Evolutionary conservation across 2,113 vertebrate genomes (phyloP).

Genomic region (Pterophyllum scalare): DNA sequence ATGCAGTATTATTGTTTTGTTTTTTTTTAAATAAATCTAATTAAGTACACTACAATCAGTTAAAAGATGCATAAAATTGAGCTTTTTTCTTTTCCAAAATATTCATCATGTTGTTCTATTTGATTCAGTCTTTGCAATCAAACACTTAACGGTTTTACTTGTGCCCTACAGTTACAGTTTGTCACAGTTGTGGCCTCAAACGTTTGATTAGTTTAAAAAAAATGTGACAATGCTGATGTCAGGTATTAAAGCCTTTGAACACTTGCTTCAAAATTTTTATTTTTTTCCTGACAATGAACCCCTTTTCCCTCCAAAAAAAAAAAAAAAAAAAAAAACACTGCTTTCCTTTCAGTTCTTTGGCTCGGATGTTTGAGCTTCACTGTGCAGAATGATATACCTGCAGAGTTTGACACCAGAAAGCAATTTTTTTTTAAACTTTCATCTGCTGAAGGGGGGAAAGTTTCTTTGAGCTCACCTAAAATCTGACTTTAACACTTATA

Average conservation of each 20-base stretch:
- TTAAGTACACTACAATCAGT: neutral
- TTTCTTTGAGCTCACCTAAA: neutral
- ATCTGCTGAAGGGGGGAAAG: neutral
- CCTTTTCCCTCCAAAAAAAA: neutral
- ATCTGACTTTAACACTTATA: neutral
- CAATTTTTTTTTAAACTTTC: neutral
- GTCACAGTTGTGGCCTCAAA: neutral
- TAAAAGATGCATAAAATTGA: neutral
- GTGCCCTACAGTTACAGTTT: neutral
- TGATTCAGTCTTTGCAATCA: slow-evolving; percentile 11
- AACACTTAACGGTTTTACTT: neutral
- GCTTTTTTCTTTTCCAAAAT: neutral
- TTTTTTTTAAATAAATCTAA: neutral
- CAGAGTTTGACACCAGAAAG: slow-evolving; percentile 13
- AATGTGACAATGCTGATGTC: neutral
- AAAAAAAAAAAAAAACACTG: neutral
- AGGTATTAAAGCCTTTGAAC: neutral
- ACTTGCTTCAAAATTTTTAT: neutral
- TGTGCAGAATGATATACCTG: neutral
- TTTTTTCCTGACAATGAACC: neutral
- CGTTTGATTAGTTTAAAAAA: neutral
- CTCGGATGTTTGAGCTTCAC: neutral
- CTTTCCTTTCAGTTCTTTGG: neutral
- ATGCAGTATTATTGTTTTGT: too few species aligned
- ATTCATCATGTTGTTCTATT: neutral